Conservation (phyloP, 1,140 invertebrate genomes). For the Dreissena polymorpha region DNA sequence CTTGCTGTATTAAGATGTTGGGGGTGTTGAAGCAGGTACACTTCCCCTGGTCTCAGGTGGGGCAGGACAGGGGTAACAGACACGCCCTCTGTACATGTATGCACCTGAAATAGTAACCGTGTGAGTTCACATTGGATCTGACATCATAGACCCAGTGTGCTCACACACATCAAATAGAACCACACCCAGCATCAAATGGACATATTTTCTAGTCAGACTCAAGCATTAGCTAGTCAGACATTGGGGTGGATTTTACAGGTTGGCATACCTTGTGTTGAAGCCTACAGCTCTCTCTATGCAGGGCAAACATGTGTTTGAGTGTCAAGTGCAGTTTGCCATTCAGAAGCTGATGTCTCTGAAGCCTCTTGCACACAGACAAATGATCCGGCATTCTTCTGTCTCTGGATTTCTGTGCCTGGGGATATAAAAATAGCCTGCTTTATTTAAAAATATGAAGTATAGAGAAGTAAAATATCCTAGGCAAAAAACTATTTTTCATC, state of each 20-base stretch:
- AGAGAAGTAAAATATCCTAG: slow-evolving; percentile 6
- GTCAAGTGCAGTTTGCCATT: slow-evolving; percentile 70
- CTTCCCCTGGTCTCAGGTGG: slow-evolving; percentile 70
- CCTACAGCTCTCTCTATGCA: slow-evolving; percentile 64
- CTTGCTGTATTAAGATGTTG: slow-evolving; percentile 69
- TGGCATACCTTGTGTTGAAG: slow-evolving; percentile 65
- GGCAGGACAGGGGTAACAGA: slow-evolving; percentile 49
- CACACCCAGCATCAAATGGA: neutral
- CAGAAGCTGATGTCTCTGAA: slow-evolving; percentile 65
- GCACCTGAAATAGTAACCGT: slow-evolving; percentile 58
- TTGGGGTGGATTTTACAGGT: neutral
- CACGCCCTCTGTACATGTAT: slow-evolving; percentile 68
- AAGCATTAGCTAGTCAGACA: too few relatives aligned
- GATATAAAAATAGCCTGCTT: neutral
- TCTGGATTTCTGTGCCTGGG: slow-evolving; percentile 37
- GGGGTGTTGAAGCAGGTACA: slow-evolving; percentile 69
- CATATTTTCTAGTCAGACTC: neutral
- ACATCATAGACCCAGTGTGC: neutral
- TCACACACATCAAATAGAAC: neutral
- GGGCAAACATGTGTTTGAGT: slow-evolving; percentile 62
- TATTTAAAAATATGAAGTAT: neutral
- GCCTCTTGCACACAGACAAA: slow-evolving; percentile 47
- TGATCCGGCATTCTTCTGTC: neutral
- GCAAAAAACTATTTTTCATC: neutral
- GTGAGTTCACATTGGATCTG: neutral